Base-by-base conservation (phyloP, 2,797 vertebrate genomes). In the Megaceryle alcyon region DNA sequence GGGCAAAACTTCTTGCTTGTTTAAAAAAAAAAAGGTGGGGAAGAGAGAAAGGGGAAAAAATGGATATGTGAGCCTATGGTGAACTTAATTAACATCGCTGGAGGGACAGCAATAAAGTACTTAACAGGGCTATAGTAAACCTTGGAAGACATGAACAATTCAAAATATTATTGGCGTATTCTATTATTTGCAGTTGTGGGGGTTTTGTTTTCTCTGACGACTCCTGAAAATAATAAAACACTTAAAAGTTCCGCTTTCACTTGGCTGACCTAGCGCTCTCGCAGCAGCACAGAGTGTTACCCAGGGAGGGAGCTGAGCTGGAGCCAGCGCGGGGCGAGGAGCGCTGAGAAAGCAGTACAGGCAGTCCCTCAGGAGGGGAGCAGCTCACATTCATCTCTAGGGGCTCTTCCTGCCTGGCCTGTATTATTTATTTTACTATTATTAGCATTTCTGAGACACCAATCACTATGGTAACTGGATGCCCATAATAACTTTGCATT, bases 391-490 rank as follows among this genome's bases (percentile, higher is more conserved):
- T 44, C 86, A 78, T 94, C 94, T 96, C 93, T 29, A 75, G 94
- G 95, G 94, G 94, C 86, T 94, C 95, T 95, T 96, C 90, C 94
- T 95, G 95, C 95, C 90, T 75, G 88, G 77, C 90, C 92, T 75
- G 75, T 95, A 43, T 95, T 95, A 94, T 97, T 97, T 95, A 96
- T 96, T 96, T 95, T 92, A 93, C 94, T 95, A 94, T 96, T 96
- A 96, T 96, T 96, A 97, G 90, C 93, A 96, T 96, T 95, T 95
- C 92, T 96, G 94, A 96, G 93, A 12, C 75, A 88, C 90, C 92
- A 91, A 61, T 97, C 78, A 4, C 96, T 95, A 95, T 96, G 96
- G 96, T 95, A 96, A 96, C 96, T 92, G 88, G 43, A 65, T 65
- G 72, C 94, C 90, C 35, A 0, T 94, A 96, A 96, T 96, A 96